Evolutionary conservation across 2,797 vertebrate genomes (phyloP), one percentile per base, ranked within the genome.

Genomic region (Cichlasoma orientale): DNA sequence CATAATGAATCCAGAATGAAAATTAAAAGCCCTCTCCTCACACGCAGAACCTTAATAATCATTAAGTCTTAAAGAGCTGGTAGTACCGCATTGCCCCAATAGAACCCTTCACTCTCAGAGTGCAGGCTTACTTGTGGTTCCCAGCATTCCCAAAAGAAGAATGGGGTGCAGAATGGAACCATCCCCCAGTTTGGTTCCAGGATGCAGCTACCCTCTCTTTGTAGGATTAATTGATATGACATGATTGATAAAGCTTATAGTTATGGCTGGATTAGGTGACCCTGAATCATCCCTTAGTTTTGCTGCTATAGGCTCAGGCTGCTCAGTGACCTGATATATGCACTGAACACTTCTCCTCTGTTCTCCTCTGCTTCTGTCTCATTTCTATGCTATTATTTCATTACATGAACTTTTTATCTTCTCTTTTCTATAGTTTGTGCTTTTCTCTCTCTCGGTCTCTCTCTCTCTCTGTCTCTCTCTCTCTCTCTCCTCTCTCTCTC

Each of bases 141-240:
- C 11, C 13, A 59, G 57, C 31, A 59, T 36, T 36, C 21, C 19
- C 57, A 59, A 38, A 59, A 59, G n/a, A 0, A 8, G n/a, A 59
- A 59, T n/a, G 14, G 0, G 57, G 36, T 12, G 6, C 0, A 58
- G 18, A 31, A 57, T 59, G 31, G 57, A 36, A 59, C 18, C 6
- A 59, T 14, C 31, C 57, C 31, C 5, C 31, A 59, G 19, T 61
- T 61, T 61, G 33, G 33, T 61, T 38, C 23, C n/a, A n/a, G 21
- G 33, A 61, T 38, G 12, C 58, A 61, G 36, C 36, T 23, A 61
- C n/a, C 58, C 58, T 38, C 36, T 10, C 33, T 61, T 38, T 61
- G 33, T 38, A 11, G 11, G 58, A 61, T 16, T 16, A 41, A 41
- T 3, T 1, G 23, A 41, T 21, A 33, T 33, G 31, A 33, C 31